These are phyloP conservation scores for Drosophila leonis DNA, from an alignment of 2,888 invertebrate species.

Conservation along the genomic window DNA sequence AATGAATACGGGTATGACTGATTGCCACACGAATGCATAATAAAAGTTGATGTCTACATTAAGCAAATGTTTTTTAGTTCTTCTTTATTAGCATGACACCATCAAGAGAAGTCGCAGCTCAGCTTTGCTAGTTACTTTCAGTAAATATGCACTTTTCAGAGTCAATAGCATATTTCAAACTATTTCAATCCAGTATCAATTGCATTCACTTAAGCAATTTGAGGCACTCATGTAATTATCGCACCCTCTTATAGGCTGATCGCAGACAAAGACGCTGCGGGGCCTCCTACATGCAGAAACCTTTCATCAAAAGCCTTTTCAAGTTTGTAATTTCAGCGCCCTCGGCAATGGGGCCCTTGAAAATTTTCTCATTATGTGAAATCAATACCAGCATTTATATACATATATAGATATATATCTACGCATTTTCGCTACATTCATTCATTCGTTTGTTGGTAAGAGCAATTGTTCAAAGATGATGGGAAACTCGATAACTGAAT, in stretches of 20 bases:
- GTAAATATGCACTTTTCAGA: neutral
- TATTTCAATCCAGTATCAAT: conserved; percentile 20
- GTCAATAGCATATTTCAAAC: conserved; percentile 13
- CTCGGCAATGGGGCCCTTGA: conserved; percentile 46
- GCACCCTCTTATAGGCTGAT: conserved; percentile 45
- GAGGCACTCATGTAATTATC: conserved; percentile 50
- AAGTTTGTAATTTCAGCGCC: conserved; percentile 45
- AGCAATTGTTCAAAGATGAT: conserved; percentile 34
- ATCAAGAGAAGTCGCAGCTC: neutral
- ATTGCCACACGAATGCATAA: conserved; percentile 25
- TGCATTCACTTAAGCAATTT: conserved; percentile 41
- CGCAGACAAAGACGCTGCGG: conserved; percentile 44
- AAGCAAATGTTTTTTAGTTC: neutral
- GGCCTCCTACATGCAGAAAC: conserved; percentile 31
- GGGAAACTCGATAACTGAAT: conserved; percentile 39
- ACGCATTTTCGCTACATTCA: conserved; percentile 23
- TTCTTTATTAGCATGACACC: conserved; percentile 18
- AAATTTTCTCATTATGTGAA: conserved; percentile 61
- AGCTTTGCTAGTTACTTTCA: neutral
- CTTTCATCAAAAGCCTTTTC: conserved; percentile 55
- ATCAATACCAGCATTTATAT: conserved; percentile 68
- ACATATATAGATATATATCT: neutral
- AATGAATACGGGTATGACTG: conserved; percentile 47
- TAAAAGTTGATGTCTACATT: conserved; percentile 14
- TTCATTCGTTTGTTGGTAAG: conserved; percentile 13